Evolutionary conservation across 2,888 invertebrate genomes (phyloP), one percentile per base, ranked within the genome.

Genomic region (Drosophila suboccidentalis): DNA sequence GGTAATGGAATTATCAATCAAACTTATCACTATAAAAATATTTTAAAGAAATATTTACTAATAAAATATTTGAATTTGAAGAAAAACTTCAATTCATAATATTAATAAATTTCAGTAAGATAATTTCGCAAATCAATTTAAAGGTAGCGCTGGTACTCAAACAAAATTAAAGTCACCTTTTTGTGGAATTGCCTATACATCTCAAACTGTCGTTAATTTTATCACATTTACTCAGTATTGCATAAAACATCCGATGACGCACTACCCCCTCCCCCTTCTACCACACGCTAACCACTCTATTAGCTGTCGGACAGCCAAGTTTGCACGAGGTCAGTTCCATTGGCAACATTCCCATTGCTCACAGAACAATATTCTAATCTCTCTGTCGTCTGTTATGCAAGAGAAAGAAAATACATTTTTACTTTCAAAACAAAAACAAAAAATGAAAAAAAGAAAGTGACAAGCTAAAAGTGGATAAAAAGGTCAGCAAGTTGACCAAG

Each of bases 401-500:
- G 43, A 29, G 22, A 8, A 26, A 51, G 17, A 44, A 58, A n/a
- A 41, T 36, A 51, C 34, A 55, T 61, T 68, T 87, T 80, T 71
- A 80, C 82, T 87, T 87, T 87, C 78, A 64, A 53, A 67, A 47
- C 57, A 17, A 10, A 49, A 74, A 59, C 66, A 4, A 3, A 22
- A 65, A 26, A n/a, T 44, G 15, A 34, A 3, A 19, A 71, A 55
- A 70, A 74, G 76, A 77, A 76, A 76, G 78, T 65, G 74, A 51
- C 32, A 34, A 19, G 41, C 54, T 59, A 61, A 57, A 65, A 60
- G 51, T 55, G 49, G 62, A 60, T 68, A 83, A 76, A 76, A 77
- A 83, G 84, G 77, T 82, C 63, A 73, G 51, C 53, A 22, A 61
- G 69, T 66, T 75, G 68, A 55, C 78, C 65, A 79, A 78, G 60